Conservation (phyloP, 2,888 invertebrate genomes). For the Cataglyphis rosenhaueri region DNA sequence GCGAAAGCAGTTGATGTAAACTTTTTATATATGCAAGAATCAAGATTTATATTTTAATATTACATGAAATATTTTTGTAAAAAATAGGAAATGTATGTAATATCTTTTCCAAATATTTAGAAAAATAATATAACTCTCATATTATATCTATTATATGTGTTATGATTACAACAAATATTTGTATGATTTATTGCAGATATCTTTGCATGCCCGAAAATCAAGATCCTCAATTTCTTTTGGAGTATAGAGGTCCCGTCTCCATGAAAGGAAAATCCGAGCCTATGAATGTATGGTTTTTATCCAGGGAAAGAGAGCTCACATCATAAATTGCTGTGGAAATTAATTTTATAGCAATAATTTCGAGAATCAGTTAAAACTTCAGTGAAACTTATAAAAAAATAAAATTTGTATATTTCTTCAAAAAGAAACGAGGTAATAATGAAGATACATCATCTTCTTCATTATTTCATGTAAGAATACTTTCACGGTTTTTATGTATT, state of each 20-base stretch:
- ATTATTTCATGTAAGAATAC: neutral
- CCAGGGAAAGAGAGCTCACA: conserved; percentile 84
- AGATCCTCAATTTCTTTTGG: conserved; percentile 94
- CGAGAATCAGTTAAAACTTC: conserved; percentile 58
- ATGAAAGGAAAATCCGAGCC: conserved; percentile 98
- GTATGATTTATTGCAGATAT: conserved; percentile 88
- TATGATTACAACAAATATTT: neutral
- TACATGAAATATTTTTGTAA: neutral
- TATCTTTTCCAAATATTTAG: neutral
- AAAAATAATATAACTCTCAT: neutral
- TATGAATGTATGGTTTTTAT: conserved; percentile 97
- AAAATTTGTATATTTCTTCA: conserved; percentile 26
- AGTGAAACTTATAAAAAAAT: neutral
- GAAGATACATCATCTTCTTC: neutral
- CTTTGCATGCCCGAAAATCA: conserved; percentile 93
- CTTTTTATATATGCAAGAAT: neutral
- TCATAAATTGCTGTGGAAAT: conserved; percentile 69
- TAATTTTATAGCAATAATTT: conserved; percentile 73
- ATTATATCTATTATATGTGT: neutral
- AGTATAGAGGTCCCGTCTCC: conserved; percentile 94
- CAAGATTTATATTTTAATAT: neutral
- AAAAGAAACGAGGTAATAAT: neutral
- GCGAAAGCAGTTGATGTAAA: neutral
- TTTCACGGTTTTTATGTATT: neutral
- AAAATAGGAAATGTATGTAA: neutral